Base-by-base conservation (phyloP, 2,797 vertebrate species). In the Hoplostethus mediterraneus region DNA sequence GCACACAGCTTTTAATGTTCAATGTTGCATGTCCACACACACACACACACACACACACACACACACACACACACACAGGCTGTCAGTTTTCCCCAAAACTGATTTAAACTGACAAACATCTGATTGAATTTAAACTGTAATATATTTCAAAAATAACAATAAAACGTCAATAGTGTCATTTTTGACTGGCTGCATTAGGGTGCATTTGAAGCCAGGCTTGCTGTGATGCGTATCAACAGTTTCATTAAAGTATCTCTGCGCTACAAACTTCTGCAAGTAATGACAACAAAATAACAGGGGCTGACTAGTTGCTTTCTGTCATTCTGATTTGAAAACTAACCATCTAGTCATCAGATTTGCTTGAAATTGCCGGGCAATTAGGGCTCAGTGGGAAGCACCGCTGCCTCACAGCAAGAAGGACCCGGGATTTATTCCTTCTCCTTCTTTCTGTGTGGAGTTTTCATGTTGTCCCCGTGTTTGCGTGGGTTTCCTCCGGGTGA, bases 191-290 rank as follows among this genome's bases (percentile, higher is more conserved):
- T 52, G 73, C 68, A 10, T 40, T 54, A 47, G 38, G 12, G 17
- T 30, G 0, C 33, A 28, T 75, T 67, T 21, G 71, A 58, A 33
- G 33, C 13, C 44, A 55, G 33, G n/a, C 13, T 28, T 28, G 58
- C 57, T 56, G 49, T 70, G 66, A 60, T 59, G 62, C 30, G 56
- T 30, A 52, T 48, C 36, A 65, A 38, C 48, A 36, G 62, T 62
- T 54, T 45, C 30, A 21, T 58, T 51, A 7, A 65, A 61, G 48
- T 71, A 30, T 28, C 48, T 57, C 1, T 21, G 51, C 13, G 16
- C 58, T n/a, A 62, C 73, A 71, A 72, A 61, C 56, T 57, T 40
- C 59, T 52, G 52, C 36, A 58, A 40, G 58, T 16, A 51, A 42
- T 14, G 51, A 8, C 17, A 54, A 36, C 4, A 71, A 21, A 21